Evolutionary conservation across 1,140 invertebrate species (phyloP).

Genomic region (Aphis craccivora): DNA sequence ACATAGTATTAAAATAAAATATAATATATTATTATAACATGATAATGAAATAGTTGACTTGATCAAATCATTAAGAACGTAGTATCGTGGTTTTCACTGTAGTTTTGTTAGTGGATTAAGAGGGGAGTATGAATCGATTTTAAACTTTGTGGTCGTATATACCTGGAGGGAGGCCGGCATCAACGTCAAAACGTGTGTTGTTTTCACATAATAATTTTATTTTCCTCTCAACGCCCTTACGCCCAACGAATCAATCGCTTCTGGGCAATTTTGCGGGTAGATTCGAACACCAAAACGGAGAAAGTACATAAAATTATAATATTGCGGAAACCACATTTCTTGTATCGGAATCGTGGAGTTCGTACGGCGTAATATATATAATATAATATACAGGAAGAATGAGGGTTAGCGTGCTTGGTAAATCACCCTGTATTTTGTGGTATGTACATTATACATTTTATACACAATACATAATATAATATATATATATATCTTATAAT

Average conservation of each 20-base stretch:
- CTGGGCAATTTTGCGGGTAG: neutral
- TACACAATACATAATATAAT: neutral
- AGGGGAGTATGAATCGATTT: neutral
- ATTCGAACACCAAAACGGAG: neutral
- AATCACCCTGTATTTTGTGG: neutral
- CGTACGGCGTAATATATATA: neutral
- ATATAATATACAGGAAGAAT: neutral
- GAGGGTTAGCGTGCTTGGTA: too few relatives aligned
- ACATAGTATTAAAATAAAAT: too few relatives aligned
- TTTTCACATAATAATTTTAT: constrained; percentile 4
- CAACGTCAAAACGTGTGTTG: neutral
- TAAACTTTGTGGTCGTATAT: neutral
- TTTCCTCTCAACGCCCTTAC: neutral
- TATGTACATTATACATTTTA: neutral
- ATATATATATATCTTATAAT: neutral
- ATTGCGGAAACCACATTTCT: too few relatives aligned
- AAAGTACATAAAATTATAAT: neutral
- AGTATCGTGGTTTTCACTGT: neutral
- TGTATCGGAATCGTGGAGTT: neutral
- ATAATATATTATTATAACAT: too few relatives aligned
- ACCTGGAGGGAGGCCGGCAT: neutral
- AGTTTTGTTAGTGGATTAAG: neutral
- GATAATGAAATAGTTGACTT: neutral
- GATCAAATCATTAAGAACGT: neutral
- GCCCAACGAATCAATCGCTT: neutral